phyloP scores from a whole-genome alignment of 2,888 invertebrate species.

The Autographa gamma region DNA sequence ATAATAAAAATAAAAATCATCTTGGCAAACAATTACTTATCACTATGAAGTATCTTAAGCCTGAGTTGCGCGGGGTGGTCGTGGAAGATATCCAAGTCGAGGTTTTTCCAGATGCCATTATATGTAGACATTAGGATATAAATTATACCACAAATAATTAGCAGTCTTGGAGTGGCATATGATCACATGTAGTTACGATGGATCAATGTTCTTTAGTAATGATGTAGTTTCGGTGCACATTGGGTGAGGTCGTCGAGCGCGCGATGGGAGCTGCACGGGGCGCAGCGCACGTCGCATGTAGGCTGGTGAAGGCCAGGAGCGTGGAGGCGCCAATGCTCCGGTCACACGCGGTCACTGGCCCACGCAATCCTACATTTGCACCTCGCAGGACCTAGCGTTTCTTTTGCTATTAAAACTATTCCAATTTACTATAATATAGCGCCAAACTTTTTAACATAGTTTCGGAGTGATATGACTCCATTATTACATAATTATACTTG shows the following conservation, averaged over 20 bases:
- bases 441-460: neutral
- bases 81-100: too few species aligned
- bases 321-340: constrained; percentile 31
- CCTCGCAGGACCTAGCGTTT: neutral
- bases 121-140: too few species aligned
- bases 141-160: neutral
- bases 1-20: too few species aligned
- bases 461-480: neutral
- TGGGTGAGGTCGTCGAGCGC: constrained; percentile 28
- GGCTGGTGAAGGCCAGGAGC: constrained; percentile 37
- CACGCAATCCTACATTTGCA: constrained; percentile 32
- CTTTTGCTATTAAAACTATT: neutral
- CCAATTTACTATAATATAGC: neutral
- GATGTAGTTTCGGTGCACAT: constrained; percentile 34
- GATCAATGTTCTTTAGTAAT: constrained; percentile 24
- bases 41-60: too few species aligned
- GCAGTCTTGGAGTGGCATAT: neutral
- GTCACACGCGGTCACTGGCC: constrained; percentile 60
- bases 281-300: constrained; percentile 19
- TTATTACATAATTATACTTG: too few species aligned
- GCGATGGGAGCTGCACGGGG: neutral
- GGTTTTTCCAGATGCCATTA: too few species aligned
- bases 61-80: too few species aligned
- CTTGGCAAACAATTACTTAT: too few species aligned
- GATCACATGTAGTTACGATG: neutral